Evolutionary conservation across 1,140 invertebrate species (phyloP).

Genomic region (Camponotus vicinus): DNA sequence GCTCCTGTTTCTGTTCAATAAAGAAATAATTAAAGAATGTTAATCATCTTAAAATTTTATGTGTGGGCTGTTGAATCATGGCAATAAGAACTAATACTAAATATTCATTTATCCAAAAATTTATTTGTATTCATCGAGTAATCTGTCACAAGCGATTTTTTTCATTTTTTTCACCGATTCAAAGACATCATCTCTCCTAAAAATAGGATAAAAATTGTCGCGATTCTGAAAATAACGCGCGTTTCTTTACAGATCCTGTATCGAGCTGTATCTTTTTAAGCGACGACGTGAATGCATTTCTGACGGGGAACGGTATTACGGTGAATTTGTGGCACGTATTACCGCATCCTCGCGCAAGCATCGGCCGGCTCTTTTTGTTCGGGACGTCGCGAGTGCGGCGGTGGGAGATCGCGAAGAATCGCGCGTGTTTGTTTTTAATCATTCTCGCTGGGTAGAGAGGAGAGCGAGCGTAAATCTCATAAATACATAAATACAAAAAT

Average conservation of each 20-base stretch:
- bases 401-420: conserved; percentile 43
- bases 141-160: too few relatives aligned
- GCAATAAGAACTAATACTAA: too few relatives aligned
- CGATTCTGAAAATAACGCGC: background rate
- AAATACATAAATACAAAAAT: conserved; percentile 84
- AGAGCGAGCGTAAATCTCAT: conserved; percentile 81
- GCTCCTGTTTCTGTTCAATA: too few relatives aligned
- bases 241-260: background rate
- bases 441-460: conserved; percentile 78
- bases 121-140: too few relatives aligned
- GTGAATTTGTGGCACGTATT: conserved; percentile 54
- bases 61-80: too few relatives aligned
- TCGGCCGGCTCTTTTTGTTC: conserved; percentile 56
- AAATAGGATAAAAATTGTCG: background rate
- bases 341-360: conserved; percentile 8
- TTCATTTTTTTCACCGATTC: too few relatives aligned
- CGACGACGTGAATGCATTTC: background rate
- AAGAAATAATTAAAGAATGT: too few relatives aligned
- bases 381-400: background rate
- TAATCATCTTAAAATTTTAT: too few relatives aligned
- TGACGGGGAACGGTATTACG: background rate
- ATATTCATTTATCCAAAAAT: too few relatives aligned
- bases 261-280: conserved; percentile 24
- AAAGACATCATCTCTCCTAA: background rate
- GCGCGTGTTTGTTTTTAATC: conserved; percentile 84